These are phyloP conservation scores for Diphyllodes magnificus DNA, from an alignment of 2,113 vertebrate genomes.

Conservation along the genomic window DNA sequence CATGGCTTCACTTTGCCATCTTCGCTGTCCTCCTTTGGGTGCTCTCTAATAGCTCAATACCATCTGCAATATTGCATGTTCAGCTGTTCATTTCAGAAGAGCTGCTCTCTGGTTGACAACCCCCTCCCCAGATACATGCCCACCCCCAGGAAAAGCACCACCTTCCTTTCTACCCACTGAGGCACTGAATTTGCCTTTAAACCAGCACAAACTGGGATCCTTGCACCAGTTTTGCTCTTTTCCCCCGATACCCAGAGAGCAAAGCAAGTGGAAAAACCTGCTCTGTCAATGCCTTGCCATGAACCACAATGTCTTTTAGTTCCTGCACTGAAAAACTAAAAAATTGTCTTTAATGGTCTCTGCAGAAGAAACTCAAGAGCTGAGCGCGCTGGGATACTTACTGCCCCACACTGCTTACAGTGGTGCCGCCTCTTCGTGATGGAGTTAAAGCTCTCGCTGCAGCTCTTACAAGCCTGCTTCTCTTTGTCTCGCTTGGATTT, in stretches of 20 bases:
- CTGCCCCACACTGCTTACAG: conserved; percentile 90
- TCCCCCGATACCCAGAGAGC: accelerated
- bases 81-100: not conserved
- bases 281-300: not conserved
- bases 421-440: conserved; percentile 93
- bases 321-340: not conserved
- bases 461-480: conserved; percentile 90
- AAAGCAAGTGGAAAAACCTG: not conserved
- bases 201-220: not conserved
- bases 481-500: conserved; percentile 89
- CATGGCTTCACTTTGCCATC: not conserved
- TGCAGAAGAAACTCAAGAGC: not conserved
- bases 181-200: not conserved
- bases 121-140: accelerated
- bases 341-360: not conserved
- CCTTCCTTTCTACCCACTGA: not conserved
- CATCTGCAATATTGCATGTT: not conserved
- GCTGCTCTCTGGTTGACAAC: not conserved
- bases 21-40: not conserved
- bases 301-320: not conserved
- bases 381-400: conserved; percentile 62
- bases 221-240: not conserved
- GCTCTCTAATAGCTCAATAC: not conserved
- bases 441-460: conserved; percentile 88
- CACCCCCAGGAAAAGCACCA: not conserved